These are phyloP conservation scores for Panonychus citri DNA, from an alignment of 1,140 invertebrate species.

Conservation along the genomic window DNA sequence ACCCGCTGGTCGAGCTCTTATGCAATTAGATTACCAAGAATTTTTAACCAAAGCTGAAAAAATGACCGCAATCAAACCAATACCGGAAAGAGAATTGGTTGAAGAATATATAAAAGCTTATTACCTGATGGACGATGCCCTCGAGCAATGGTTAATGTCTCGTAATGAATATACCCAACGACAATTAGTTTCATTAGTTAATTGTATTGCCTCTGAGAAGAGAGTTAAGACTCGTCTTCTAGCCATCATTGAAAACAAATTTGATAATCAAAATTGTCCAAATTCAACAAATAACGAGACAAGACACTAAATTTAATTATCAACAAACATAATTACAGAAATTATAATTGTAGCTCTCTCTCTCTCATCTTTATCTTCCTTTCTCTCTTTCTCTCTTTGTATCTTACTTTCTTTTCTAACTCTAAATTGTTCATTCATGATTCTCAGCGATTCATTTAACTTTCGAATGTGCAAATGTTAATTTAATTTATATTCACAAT, in stretches of 20 bases:
- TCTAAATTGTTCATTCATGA: too few relatives aligned
- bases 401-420: too few relatives aligned
- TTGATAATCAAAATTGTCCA: neutral
- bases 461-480: too few relatives aligned
- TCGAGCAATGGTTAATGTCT: slow-evolving; percentile 68
- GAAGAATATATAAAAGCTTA: slow-evolving; percentile 89
- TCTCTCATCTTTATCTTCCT: too few relatives aligned
- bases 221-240: slow-evolving; percentile 52
- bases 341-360: too few relatives aligned
- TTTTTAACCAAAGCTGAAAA: slow-evolving; percentile 71
- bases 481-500: too few relatives aligned
- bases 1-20: slow-evolving; percentile 77
- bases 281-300: too few relatives aligned
- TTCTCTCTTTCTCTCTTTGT: too few relatives aligned
- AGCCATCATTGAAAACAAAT: slow-evolving; percentile 36
- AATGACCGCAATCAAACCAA: slow-evolving; percentile 43
- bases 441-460: too few relatives aligned
- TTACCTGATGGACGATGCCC: slow-evolving; percentile 61
- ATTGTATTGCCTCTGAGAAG: slow-evolving; percentile 64
- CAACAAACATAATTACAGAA: too few relatives aligned
- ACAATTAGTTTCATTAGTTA: slow-evolving; percentile 58
- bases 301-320: too few relatives aligned
- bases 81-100: slow-evolving; percentile 70
- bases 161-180: slow-evolving; percentile 71
- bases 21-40: slow-evolving; percentile 94